A percentile compares a stretch with the other conserved stretches of the same genome.
phyloP scores from a whole-genome alignment of 1,140 invertebrate genomes.

The Centruroides vittatus region DNA sequence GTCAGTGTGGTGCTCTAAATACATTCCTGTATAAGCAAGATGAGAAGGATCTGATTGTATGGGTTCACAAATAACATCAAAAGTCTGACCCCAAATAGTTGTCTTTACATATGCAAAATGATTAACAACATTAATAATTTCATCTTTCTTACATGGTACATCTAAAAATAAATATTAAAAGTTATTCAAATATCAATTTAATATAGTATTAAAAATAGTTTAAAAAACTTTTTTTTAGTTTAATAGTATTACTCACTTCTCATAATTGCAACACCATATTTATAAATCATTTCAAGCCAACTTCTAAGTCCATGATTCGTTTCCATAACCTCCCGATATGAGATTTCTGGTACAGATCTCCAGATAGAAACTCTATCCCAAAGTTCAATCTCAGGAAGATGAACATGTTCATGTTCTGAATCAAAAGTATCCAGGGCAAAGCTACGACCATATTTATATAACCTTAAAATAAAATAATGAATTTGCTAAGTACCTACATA shows the following conservation, averaged over 20 bases:
- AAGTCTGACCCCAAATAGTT: slow-evolving; percentile 27
- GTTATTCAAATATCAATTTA: neutral
- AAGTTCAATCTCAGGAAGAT: slow-evolving; percentile 19
- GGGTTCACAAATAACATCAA: slow-evolving; percentile 27
- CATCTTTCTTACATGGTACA: slow-evolving; percentile 14
- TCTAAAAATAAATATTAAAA: slow-evolving; percentile 12
- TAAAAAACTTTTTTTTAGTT: neutral
- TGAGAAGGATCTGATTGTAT: slow-evolving; percentile 22
- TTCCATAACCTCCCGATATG: slow-evolving; percentile 26
- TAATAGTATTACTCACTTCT: slow-evolving; percentile 14
- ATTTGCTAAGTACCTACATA: no score
- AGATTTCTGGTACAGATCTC: slow-evolving; percentile 26
- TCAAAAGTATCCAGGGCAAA: slow-evolving; percentile 28
- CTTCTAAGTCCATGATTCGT: slow-evolving; percentile 23
- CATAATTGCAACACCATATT: slow-evolving; percentile 27
- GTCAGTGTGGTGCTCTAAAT: slow-evolving; percentile 27
- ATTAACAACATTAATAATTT: slow-evolving; percentile 26
- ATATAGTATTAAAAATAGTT: neutral
- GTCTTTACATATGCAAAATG: slow-evolving; percentile 29
- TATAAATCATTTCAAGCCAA: slow-evolving; percentile 28
- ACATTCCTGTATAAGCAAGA: slow-evolving; percentile 24
- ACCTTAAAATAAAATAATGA: slow-evolving; percentile 18
- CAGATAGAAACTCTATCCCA: slow-evolving; percentile 26
- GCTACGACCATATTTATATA: slow-evolving; percentile 27
- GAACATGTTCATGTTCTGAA: slow-evolving; percentile 13